phyloP scores from a whole-genome alignment of 2,797 vertebrate genomes.

The Epinephelus awoara region DNA sequence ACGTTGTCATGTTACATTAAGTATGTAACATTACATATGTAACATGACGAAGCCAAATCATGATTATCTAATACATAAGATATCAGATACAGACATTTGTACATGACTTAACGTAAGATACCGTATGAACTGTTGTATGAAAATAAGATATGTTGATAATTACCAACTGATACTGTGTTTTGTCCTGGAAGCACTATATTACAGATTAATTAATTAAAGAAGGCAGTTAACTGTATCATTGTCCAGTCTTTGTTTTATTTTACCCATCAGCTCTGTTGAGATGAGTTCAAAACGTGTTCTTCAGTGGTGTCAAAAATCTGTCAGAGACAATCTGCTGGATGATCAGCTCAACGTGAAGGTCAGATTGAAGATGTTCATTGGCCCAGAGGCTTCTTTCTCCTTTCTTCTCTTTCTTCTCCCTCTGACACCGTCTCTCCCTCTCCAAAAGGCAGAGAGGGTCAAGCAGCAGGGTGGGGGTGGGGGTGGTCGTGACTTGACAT shows the following conservation, averaged over 20 bases:
- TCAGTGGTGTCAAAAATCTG: slow-evolving; percentile 38
- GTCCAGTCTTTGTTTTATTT: background rate
- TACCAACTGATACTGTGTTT: background rate
- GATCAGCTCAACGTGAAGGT: slow-evolving; percentile 53
- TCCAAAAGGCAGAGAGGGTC: slow-evolving; percentile 44
- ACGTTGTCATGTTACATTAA: too few species aligned
- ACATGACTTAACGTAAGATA: too few species aligned
- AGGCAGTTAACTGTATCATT: background rate
- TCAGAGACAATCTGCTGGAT: slow-evolving; percentile 46
- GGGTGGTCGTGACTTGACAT: slow-evolving; percentile 64
- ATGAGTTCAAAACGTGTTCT: slow-evolving; percentile 26
- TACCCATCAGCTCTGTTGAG: slow-evolving; percentile 4
- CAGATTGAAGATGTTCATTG: slow-evolving; percentile 40
- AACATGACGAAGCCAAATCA: too few species aligned
- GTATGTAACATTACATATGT: too few species aligned
- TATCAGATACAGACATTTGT: too few species aligned
- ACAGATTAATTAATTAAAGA: background rate
- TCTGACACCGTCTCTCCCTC: slow-evolving; percentile 24
- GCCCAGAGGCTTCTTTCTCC: slow-evolving; percentile 41
- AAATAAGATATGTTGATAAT: background rate
- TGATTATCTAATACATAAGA: too few species aligned
- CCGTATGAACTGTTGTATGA: too few species aligned
- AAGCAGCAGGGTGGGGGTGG: slow-evolving; percentile 33
- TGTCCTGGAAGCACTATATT: background rate
- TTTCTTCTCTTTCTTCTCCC: slow-evolving; percentile 31